phyloP scores from a whole-genome alignment of 2,797 vertebrate species.

The Rhynchonycteris naso region DNA sequence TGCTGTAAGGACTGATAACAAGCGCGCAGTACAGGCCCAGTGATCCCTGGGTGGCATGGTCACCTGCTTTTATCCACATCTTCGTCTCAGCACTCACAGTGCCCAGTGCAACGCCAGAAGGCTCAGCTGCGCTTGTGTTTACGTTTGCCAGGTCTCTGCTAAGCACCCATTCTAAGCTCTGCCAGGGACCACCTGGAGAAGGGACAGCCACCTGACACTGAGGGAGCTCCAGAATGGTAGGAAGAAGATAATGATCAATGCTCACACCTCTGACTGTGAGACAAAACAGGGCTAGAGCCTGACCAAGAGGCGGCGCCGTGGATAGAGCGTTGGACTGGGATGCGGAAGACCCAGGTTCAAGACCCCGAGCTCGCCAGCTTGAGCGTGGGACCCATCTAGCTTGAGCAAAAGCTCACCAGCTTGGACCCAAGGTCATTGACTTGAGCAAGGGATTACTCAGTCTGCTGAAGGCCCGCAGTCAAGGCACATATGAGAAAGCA shows the following conservation, averaged over 20 bases:
- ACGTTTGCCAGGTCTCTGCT: background rate
- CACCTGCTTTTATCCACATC: accelerated
- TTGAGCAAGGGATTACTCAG: too few relatives aligned
- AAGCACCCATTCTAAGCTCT: background rate
- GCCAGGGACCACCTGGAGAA: background rate
- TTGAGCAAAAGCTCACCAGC: too few relatives aligned
- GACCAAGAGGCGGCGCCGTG: too few relatives aligned
- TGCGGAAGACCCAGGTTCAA: too few relatives aligned
- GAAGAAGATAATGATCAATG: background rate
- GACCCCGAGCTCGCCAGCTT: too few relatives aligned
- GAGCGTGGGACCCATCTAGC: too few relatives aligned
- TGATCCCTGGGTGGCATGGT: accelerated
- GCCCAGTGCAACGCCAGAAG: accelerated
- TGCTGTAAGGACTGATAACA: too few relatives aligned
- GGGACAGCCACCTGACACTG: background rate
- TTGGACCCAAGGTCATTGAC: too few relatives aligned
- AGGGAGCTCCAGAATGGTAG: background rate
- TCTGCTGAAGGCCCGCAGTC: too few relatives aligned
- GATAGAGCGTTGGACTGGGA: too few relatives aligned
- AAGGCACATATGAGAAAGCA: too few relatives aligned
- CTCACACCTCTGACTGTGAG: background rate
- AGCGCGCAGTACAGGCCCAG: accelerated
- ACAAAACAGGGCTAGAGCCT: background rate
- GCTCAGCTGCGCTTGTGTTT: background rate
- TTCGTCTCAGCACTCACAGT: background rate